These are phyloP conservation scores for Eristalis pertinax DNA, from an alignment of 2,888 invertebrate species.

Conservation along the genomic window DNA sequence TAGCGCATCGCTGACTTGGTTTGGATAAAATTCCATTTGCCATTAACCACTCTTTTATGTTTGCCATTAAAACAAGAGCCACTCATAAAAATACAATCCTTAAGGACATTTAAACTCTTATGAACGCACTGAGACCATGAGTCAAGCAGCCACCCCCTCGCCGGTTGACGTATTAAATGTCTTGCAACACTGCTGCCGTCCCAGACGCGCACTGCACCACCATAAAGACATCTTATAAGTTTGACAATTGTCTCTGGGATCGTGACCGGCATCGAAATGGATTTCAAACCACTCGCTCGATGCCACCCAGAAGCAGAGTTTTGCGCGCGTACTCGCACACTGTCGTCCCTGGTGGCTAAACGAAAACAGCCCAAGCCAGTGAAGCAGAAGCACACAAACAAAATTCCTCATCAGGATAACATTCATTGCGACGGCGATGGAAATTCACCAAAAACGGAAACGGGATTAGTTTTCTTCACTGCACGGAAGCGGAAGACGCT, in stretches of 20 bases:
- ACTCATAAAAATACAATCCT: constrained; percentile 63
- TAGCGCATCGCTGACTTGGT: background rate
- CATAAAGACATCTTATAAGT: constrained; percentile 26
- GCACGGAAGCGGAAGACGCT: background rate
- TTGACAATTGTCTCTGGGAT: constrained; percentile 19
- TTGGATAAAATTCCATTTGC: background rate
- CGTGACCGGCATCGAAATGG: constrained; percentile 20
- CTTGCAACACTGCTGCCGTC: background rate
- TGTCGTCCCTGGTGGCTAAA: background rate
- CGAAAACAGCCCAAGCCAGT: constrained; percentile 8
- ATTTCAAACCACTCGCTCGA: background rate
- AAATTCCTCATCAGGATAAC: constrained; percentile 30
- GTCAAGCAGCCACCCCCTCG: background rate
- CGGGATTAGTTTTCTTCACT: constrained; percentile 5
- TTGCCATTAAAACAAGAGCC: constrained; percentile 57
- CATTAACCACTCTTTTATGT: background rate
- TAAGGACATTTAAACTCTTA: constrained; percentile 23
- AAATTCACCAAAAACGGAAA: constrained; percentile 21
- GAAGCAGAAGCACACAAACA: constrained; percentile 13
- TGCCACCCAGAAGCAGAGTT: background rate
- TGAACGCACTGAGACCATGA: background rate
- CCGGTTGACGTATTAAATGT: background rate
- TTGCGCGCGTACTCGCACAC: background rate
- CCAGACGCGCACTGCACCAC: constrained; percentile 1
- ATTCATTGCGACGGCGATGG: constrained; percentile 22